Base-by-base conservation (phyloP, 2,113 vertebrate species). In the Butorides virescens region DNA sequence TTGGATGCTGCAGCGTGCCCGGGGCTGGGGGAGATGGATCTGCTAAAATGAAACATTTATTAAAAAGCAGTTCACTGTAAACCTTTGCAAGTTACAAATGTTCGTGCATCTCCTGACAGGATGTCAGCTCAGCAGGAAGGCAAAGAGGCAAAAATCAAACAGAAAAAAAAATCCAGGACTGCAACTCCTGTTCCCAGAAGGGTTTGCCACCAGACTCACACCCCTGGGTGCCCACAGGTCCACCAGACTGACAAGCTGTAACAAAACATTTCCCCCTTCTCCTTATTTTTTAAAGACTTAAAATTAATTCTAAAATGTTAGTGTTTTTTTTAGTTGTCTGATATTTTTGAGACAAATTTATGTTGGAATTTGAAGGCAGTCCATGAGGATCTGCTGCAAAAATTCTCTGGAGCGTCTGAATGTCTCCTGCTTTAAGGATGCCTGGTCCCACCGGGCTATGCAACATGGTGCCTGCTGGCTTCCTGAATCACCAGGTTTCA, bases 391-490 rank as follows among this genome's bases (percentile, higher is more conserved):
- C 44, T 70, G 52, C 55, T 70, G 22, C 11, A 46, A 47, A 71
- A 74, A 14, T 9, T 61, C 12, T 8, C 37, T 53, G 26, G 13
- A 86, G 17, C 30, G 80, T 83, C 46, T 62, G 53, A 82, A 30
- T 3, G 2, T 50, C 8, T 12, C 21, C 9, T 75, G 11, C 7
- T 92, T 49, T 39, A 63, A 22, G 15, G 22, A 49, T 16, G 11
- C 5, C 25, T 0, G 0, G 13, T 89, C 14, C 4, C 8, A 13
- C 9, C 0, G 2, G n/a, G 42, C 10, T 82, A 15, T 23, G 39
- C 9, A 75, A 32, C 19, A 5, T 39, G 21, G 27, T 63, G 46
- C 32, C 30, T 80, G 34, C 52, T 84, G 50, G 22, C 30, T 91
- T 88, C 22, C 30, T 37, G 42, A 94, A 76, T 53, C n/a, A 42